Evolutionary conservation across 92 coral and sea anemone genomes (phyloP).

Genomic region (Isaurus tuberculatus): DNA sequence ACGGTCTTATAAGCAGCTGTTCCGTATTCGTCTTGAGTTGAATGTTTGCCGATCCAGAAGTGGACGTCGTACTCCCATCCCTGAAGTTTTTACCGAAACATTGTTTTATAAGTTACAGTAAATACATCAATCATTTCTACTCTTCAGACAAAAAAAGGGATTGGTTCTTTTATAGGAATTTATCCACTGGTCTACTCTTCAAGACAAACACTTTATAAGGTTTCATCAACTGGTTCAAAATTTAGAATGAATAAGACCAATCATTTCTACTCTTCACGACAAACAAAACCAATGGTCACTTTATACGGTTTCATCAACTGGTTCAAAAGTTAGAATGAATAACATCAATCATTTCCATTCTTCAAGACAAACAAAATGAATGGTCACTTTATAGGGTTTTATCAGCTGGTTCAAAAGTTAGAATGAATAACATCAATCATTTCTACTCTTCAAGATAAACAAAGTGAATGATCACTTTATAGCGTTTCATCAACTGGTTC

Average conservation of each 20-base stretch:
- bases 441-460: background rate
- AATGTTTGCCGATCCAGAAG: slow-evolving; percentile 91
- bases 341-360: no score
- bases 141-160: background rate
- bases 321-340: no score
- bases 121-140: background rate
- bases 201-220: background rate
- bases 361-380: no score
- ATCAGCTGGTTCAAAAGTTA: background rate
- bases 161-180: background rate
- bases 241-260: no score
- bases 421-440: background rate
- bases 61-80: slow-evolving; percentile 90
- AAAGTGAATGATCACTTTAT: no score
- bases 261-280: no score
- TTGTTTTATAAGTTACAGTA: background rate
- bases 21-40: slow-evolving; percentile 96
- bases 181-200: background rate
- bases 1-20: slow-evolving; percentile 95
- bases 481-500: background rate
- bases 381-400: no score
- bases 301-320: no score
- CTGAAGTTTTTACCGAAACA: background rate
- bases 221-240: no score
- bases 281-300: no score